Conservation (phyloP, 2,888 invertebrate genomes). For the Caenorhabditis zanzibari region DNA sequence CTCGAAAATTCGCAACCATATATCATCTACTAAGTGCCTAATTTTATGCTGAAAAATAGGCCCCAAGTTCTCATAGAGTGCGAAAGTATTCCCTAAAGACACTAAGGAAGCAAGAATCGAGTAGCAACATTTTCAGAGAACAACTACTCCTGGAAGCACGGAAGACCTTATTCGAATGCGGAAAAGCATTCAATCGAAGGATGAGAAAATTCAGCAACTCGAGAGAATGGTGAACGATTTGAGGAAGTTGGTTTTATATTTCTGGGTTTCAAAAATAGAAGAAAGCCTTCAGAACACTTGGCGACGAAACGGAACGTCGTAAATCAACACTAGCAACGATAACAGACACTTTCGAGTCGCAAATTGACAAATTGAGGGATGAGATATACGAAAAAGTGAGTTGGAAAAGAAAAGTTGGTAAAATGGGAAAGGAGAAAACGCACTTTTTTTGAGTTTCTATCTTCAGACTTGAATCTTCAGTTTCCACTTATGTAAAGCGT, state of each 20-base stretch:
- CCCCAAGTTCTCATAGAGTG: no score
- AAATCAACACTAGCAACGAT: constrained; percentile 65
- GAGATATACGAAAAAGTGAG: constrained; percentile 62
- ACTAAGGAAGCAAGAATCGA: no score
- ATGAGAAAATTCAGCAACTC: constrained; percentile 80
- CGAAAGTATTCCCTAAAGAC: no score
- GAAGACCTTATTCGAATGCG: constrained; percentile 75
- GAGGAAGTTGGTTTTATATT: constrained; percentile 67
- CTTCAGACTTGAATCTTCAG: neutral
- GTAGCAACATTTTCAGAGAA: constrained; percentile 39
- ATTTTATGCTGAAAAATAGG: neutral
- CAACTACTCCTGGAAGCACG: constrained; percentile 53
- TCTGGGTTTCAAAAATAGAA: neutral
- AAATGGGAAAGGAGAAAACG: neutral
- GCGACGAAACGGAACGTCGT: constrained; percentile 69
- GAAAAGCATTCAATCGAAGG: constrained; percentile 75
- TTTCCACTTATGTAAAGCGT: neutral
- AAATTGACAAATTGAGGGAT: constrained; percentile 68
- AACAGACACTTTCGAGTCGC: constrained; percentile 67
- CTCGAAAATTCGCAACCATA: no score
- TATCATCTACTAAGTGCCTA: no score
- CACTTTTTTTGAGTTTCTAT: neutral
- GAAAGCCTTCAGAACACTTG: constrained; percentile 58
- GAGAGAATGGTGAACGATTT: constrained; percentile 77
- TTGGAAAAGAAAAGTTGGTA: neutral